phyloP scores from a whole-genome alignment of 2,797 vertebrate species.

The Artibeus lituratus region DNA sequence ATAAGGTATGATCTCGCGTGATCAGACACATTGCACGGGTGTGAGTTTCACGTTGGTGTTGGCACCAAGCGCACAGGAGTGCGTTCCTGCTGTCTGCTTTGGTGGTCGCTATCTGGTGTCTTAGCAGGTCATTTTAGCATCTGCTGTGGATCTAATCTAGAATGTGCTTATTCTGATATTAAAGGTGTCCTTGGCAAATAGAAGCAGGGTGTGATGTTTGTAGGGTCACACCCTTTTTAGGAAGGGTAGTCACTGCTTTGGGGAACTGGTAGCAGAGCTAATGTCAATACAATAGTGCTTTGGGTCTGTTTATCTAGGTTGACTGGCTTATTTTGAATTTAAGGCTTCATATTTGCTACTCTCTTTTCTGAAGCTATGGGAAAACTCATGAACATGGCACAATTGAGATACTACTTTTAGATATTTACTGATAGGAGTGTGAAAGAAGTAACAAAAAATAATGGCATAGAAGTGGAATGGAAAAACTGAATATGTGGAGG shows the following conservation, averaged over 20 bases:
- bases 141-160: neutral
- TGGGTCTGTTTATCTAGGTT: neutral
- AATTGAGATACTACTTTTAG: neutral
- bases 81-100: neutral
- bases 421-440: neutral
- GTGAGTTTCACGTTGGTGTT: neutral
- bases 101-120: neutral
- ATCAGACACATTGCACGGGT: neutral
- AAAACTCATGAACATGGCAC: neutral
- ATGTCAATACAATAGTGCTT: neutral
- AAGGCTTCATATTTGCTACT: neutral
- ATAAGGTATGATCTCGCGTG: neutral
- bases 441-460: neutral
- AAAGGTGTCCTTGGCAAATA: neutral
- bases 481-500: neutral
- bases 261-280: neutral
- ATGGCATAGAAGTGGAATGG: neutral
- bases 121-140: neutral
- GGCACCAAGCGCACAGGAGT: neutral
- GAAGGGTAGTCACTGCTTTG: neutral
- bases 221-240: neutral
- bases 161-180: neutral
- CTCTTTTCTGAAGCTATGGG: neutral
- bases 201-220: neutral
- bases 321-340: neutral